phyloP scores from a whole-genome alignment of 2,113 vertebrate genomes.

The Engraulis encrasicolus region DNA sequence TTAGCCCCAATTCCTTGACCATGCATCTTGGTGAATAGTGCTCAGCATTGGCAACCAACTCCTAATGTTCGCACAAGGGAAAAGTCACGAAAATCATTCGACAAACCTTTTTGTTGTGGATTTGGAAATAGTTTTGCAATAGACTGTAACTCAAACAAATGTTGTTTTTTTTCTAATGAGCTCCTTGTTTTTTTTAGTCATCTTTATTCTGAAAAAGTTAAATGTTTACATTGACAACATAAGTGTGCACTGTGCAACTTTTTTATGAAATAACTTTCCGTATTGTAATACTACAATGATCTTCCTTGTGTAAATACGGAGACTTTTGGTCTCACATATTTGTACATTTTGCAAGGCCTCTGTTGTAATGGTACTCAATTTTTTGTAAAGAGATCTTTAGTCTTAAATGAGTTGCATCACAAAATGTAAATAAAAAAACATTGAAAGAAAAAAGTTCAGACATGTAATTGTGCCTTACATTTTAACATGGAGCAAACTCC shows the following conservation, averaged over 20 bases:
- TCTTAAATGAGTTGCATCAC: slow-evolving; percentile 56
- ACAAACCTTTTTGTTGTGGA: neutral
- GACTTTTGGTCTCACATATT: slow-evolving; percentile 53
- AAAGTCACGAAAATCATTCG: neutral
- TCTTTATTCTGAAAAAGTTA: slow-evolving; percentile 51
- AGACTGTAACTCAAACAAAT: neutral
- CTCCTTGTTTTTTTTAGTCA: slow-evolving; percentile 35
- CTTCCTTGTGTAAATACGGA: slow-evolving; percentile 63
- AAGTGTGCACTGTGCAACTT: slow-evolving; percentile 58
- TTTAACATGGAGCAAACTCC: too few species aligned
- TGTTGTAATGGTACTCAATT: slow-evolving; percentile 61
- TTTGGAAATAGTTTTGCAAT: neutral
- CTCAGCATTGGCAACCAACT: neutral
- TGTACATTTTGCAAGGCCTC: slow-evolving; percentile 68
- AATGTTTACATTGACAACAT: slow-evolving; percentile 72
- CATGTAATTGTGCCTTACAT: slow-evolving; percentile 28
- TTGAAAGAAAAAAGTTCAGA: slow-evolving; percentile 44
- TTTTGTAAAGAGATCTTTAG: slow-evolving; percentile 56
- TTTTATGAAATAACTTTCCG: slow-evolving; percentile 49
- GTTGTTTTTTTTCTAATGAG: slow-evolving; percentile 26
- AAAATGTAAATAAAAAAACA: slow-evolving; percentile 64
- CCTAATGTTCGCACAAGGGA: neutral
- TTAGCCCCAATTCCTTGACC: neutral
- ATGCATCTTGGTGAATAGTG: neutral
- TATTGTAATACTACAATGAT: slow-evolving; percentile 55